Percentiles rank a stretch among this genome's conserved stretches.
Evolutionary conservation across 1,140 invertebrate species (phyloP).

Genomic region (Aphelenchoides avenae): DNA sequence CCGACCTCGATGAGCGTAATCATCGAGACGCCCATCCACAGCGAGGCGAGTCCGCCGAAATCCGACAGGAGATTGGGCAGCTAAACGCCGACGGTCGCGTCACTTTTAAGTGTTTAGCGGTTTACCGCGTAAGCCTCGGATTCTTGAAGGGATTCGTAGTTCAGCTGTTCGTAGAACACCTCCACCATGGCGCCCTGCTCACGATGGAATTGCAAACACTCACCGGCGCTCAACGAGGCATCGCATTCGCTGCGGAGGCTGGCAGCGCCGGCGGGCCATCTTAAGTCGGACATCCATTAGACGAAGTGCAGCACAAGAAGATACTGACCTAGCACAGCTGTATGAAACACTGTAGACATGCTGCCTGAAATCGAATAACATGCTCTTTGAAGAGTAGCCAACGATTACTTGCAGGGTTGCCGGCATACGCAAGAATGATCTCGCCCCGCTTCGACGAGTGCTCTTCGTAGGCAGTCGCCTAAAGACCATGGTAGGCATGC

Average conservation of each 20-base stretch:
- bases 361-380: conserved; percentile 35
- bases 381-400: background rate
- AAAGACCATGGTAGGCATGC: too few relatives aligned
- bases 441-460: conserved; percentile 42
- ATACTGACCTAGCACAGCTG: conserved; percentile 37
- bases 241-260: conserved; percentile 31
- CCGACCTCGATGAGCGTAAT: conserved; percentile 44
- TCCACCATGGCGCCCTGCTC: conserved; percentile 44
- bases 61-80: conserved; percentile 42
- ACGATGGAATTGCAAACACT: conserved; percentile 43
- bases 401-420: conserved; percentile 54
- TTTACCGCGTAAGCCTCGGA: conserved; percentile 46
- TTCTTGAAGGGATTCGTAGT: conserved; percentile 40
- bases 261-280: conserved; percentile 41
- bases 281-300: conserved; percentile 20
- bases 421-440: conserved; percentile 40
- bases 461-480: conserved; percentile 50
- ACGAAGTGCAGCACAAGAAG: background rate
- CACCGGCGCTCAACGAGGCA: conserved; percentile 20
- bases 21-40: conserved; percentile 45
- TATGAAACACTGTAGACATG: conserved; percentile 57
- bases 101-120: conserved; percentile 5
- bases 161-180: conserved; percentile 45
- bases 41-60: conserved; percentile 42
- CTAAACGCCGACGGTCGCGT: conserved; percentile 8